These are phyloP conservation scores for Stenotaenia linearis DNA, from an alignment of 2,888 invertebrate genomes.

Conservation along the genomic window DNA sequence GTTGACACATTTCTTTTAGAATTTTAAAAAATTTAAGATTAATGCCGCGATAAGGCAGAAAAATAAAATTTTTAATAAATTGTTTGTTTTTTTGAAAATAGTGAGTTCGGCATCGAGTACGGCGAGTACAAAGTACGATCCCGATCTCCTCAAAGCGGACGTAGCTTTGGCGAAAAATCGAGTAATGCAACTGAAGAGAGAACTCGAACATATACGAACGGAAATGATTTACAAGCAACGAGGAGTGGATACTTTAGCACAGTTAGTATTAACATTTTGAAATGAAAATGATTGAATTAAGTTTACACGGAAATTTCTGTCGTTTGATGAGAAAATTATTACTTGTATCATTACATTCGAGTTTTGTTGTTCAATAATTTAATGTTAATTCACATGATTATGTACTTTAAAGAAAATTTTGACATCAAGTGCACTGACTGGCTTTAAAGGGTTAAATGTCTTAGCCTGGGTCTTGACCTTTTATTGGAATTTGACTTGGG, in stretches of 20 bases:
- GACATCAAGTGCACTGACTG: not conserved
- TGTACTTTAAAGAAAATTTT: not conserved
- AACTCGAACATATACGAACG: constrained; percentile 81
- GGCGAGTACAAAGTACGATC: constrained; percentile 87
- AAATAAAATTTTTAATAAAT: not conserved
- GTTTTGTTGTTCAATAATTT: constrained; percentile 14
- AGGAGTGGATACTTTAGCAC: constrained; percentile 84
- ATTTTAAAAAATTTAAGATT: not conserved
- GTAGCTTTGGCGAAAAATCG: constrained; percentile 82
- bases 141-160: constrained; percentile 85
- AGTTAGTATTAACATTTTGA: constrained; percentile 56
- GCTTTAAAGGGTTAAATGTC: not conserved
- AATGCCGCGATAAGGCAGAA: not conserved
- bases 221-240: constrained; percentile 87
- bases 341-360: not conserved
- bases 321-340: not conserved
- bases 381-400: not conserved
- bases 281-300: not conserved
- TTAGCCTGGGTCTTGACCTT: not conserved
- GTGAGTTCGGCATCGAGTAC: constrained; percentile 71
- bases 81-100: constrained; percentile 37
- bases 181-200: constrained; percentile 79
- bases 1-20: not conserved
- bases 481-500: constrained; percentile 7
- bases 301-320: constrained; percentile 6